A percentile compares a stretch with the other conserved stretches of the same genome.
Evolutionary conservation across 2,888 invertebrate genomes (phyloP).

Genomic region (Agrilus biguttatus): DNA sequence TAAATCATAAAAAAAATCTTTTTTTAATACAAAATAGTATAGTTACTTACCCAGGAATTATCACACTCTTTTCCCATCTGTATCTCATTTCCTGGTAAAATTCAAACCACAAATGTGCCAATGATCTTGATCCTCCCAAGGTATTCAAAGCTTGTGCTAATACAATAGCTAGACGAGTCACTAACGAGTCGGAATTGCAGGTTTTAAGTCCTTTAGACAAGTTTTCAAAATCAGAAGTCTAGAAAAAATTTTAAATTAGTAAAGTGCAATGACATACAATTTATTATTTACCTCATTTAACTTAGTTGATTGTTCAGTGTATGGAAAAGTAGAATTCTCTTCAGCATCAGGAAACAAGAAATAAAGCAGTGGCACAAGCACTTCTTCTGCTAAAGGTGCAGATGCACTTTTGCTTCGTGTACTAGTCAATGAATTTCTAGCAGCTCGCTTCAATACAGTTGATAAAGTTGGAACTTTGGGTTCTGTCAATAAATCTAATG

Average conservation of each 20-base stretch:
- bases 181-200: slow-evolving; percentile 61
- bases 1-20: too few species aligned
- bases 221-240: slow-evolving; percentile 11
- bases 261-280: background rate
- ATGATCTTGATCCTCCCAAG: slow-evolving; percentile 56
- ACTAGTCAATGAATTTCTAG: slow-evolving; percentile 30
- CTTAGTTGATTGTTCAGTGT: slow-evolving; percentile 26
- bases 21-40: too few species aligned
- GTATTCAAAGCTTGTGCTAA: slow-evolving; percentile 59
- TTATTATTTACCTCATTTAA: slow-evolving; percentile 14
- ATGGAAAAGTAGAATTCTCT: slow-evolving; percentile 41
- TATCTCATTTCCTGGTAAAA: slow-evolving; percentile 81
- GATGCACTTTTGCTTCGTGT: slow-evolving; percentile 38
- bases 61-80: slow-evolving; percentile 69
- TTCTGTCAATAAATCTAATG: slow-evolving; percentile 60
- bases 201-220: slow-evolving; percentile 41
- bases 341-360: slow-evolving; percentile 84
- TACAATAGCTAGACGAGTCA: slow-evolving; percentile 66
- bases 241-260: background rate
- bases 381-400: slow-evolving; percentile 63
- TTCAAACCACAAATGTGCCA: slow-evolving; percentile 89
- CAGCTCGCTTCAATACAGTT: slow-evolving; percentile 39
- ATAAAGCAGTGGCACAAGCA: slow-evolving; percentile 62
- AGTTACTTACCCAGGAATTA: slow-evolving; percentile 69
- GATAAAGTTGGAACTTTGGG: slow-evolving; percentile 54